Evolutionary conservation across 2,113 vertebrate genomes (phyloP), one percentile per base, ranked within the genome.

Genomic region (Rhynchopsitta pachyrhyncha): DNA sequence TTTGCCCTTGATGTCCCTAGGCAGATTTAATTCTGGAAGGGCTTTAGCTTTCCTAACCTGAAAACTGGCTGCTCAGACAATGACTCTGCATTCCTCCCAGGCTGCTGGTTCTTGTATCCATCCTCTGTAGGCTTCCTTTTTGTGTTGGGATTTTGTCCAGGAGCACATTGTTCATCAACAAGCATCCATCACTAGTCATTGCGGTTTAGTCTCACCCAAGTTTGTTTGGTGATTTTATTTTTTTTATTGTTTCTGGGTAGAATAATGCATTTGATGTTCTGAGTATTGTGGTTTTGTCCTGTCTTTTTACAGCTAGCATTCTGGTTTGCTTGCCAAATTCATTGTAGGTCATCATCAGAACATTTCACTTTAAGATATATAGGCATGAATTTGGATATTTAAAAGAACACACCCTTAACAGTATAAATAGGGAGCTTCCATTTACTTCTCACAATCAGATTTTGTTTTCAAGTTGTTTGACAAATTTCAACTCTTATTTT

Each of bases 361-460:
- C 16, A 44, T 39, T 80, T 82, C 39, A 46, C 18, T 92, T 75
- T 10, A 50, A 82, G 31, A 64, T 39, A 57, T 1, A 9, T 13
- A 62, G 22, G 5, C 0, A 0, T 10, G 23, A 29, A 16, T 88
- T n/a, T 6, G 35, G 7, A 8, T 71, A 31, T 24, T 77, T 60
- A 47, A 52, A 86, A 62, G 50, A 25, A 14, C 3, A 20, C 8
- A 39, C 13, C 10, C 4, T 69, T 35, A 59, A 1, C 9, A 24
- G 7, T 57, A 64, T 76, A 50, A 29, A 24, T 17, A 9, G 7
- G 29, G 8, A 39, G n/a, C 12, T 74, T 86, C 24, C 9, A 25
- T 53, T 90, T 82, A 11, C 39, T 83, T 16, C 9, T 33, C 24
- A 88, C 22, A 28, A 39, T 35, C 53, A 52, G 35, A 44, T 62